Conservation (phyloP, 2,113 vertebrate species). For the Paracanthobrama guichenoti region DNA sequence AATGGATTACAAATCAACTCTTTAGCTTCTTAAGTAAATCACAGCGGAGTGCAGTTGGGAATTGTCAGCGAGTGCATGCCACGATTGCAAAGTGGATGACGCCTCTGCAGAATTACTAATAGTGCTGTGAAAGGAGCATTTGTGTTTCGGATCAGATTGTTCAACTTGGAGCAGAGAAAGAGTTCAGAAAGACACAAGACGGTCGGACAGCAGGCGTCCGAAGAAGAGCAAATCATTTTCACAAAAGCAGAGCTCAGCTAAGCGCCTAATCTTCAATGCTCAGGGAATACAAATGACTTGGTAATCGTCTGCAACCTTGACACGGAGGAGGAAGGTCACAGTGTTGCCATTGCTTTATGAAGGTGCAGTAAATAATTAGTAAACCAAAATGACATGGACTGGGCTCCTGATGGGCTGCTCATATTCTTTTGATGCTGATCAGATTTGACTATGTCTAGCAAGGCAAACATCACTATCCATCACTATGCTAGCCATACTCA, state of each 20-base stretch:
- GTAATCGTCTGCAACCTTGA: slow-evolving; percentile 75
- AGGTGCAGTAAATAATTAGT: slow-evolving; percentile 72
- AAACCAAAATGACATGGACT: slow-evolving; percentile 61
- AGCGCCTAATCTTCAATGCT: slow-evolving; percentile 73
- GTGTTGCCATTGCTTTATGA: slow-evolving; percentile 54
- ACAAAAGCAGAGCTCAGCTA: slow-evolving; percentile 64
- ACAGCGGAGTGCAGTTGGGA: slow-evolving; percentile 50
- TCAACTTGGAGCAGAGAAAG: slow-evolving; percentile 4
- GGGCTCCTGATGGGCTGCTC: slow-evolving; percentile 2
- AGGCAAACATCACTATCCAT: too few species aligned
- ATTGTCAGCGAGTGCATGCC: slow-evolving; percentile 47
- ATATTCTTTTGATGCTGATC: neutral
- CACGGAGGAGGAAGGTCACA: slow-evolving; percentile 61
- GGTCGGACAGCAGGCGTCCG: slow-evolving; percentile 6
- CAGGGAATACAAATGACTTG: slow-evolving; percentile 73
- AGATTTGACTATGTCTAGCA: neutral
- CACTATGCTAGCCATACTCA: neutral
- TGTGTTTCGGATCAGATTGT: slow-evolving; percentile 2
- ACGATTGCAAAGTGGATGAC: slow-evolving; percentile 57
- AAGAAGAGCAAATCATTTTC: slow-evolving; percentile 34
- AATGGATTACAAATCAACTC: slow-evolving; percentile 69
- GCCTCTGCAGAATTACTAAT: slow-evolving; percentile 18
- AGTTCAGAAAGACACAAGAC: neutral
- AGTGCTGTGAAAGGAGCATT: slow-evolving; percentile 8
- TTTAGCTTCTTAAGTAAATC: slow-evolving; percentile 67